A percentile compares a stretch with the other conserved stretches of the same genome.
phyloP scores from a whole-genome alignment of 2,113 vertebrate genomes.

The Cranoglanis bouderius region DNA sequence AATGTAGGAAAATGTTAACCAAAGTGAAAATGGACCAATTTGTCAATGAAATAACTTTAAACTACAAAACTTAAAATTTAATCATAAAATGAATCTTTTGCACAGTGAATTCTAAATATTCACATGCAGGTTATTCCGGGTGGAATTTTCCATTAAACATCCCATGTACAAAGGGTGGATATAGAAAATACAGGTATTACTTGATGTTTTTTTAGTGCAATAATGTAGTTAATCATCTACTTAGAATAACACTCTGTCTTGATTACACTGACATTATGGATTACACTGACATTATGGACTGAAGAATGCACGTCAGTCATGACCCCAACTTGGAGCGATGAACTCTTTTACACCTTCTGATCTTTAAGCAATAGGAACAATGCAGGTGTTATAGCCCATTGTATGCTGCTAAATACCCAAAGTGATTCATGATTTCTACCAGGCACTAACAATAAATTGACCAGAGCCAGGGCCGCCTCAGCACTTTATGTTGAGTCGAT shows the following conservation, averaged over 20 bases:
- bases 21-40: not conserved
- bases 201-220: not conserved
- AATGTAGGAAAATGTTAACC: not conserved
- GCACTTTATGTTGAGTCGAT: constrained; percentile 66
- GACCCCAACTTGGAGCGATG: constrained; percentile 34
- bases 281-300: not conserved
- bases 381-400: constrained; percentile 63
- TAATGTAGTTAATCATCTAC: not conserved
- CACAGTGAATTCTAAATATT: not conserved
- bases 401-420: constrained; percentile 68
- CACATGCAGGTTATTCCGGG: not conserved
- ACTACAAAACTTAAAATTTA: not conserved
- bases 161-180: not conserved
- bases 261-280: not conserved
- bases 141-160: not conserved
- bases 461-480: constrained; percentile 63
- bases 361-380: constrained; percentile 65
- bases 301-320: constrained; percentile 49
- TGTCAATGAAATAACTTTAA: not conserved
- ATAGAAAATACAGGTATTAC: not conserved
- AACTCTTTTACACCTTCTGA: constrained; percentile 57
- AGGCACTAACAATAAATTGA: constrained; percentile 67
- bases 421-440: constrained; percentile 70
- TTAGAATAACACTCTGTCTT: constrained; percentile 15
- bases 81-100: not conserved